Percentiles rank a stretch among this genome's conserved stretches.
Evolutionary conservation across 35 echinoderm and acorn worm species (phyloP).

Genomic region (Chiridota heheva): DNA sequence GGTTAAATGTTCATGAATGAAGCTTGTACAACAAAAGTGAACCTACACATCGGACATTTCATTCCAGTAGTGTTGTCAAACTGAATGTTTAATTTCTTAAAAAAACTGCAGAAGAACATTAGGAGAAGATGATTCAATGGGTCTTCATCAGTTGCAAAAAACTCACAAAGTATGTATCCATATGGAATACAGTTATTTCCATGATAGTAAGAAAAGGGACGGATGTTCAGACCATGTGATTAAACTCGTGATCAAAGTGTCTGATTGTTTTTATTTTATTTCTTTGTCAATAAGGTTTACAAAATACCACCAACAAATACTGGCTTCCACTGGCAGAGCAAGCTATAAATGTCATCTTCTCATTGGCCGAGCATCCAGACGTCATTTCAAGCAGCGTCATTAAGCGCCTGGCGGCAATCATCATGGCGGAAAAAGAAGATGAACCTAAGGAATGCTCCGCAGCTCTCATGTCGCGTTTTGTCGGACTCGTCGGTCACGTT

Average conservation of each 20-base stretch:
- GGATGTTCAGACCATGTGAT: no score
- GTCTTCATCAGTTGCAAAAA: no score
- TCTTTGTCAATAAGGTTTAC: conserved; percentile 44
- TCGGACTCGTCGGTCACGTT: conserved; percentile 78
- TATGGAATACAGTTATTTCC: no score
- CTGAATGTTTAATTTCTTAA: no score
- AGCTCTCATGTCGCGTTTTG: conserved; percentile 69
- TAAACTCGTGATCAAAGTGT: not conserved
- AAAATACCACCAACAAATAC: conserved; percentile 43
- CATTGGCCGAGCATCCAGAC: conserved; percentile 86
- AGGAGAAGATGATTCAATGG: no score
- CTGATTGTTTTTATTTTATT: not conserved
- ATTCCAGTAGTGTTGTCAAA: no score
- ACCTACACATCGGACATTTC: no score
- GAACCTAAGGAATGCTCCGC: conserved; percentile 34
- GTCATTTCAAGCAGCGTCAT: conserved; percentile 58
- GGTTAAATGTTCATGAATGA: no score
- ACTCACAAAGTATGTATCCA: no score
- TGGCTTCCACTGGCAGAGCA: conserved; percentile 88
- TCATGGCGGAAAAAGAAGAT: conserved; percentile 28
- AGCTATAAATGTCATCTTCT: conserved; percentile 78
- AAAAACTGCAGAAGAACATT: no score
- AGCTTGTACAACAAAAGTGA: no score
- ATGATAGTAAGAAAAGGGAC: no score
- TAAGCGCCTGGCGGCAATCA: conserved; percentile 48